These are phyloP conservation scores for Anthonomus grandis DNA, from an alignment of 1,140 invertebrate genomes.

Conservation along the genomic window DNA sequence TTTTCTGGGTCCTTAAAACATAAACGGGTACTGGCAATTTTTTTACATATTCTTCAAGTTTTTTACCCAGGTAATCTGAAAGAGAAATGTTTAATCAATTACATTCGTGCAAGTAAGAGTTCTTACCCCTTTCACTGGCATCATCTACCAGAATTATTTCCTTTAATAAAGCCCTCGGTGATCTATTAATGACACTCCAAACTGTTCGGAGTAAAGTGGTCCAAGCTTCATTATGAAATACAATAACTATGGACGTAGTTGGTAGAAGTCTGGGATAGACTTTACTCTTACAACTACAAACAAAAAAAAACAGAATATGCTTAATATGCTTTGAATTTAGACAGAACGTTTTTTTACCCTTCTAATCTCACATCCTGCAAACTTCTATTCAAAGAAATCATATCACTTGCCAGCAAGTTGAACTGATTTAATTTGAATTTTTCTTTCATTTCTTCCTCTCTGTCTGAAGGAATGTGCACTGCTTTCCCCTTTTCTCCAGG, in stretches of 20 bases:
- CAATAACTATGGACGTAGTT: slow-evolving; percentile 90
- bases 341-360: slow-evolving; percentile 59
- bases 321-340: neutral
- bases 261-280: slow-evolving; percentile 74
- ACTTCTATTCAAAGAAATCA: slow-evolving; percentile 94
- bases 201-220: slow-evolving; percentile 91
- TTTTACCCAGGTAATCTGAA: slow-evolving; percentile 81
- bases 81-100: slow-evolving; percentile 25
- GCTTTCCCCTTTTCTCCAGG: slow-evolving; percentile 88
- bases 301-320: slow-evolving; percentile 32
- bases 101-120: too few relatives aligned
- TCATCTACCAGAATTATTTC: slow-evolving; percentile 96
- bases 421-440: slow-evolving; percentile 98
- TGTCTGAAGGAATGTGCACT: slow-evolving; percentile 79
- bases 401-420: slow-evolving; percentile 95
- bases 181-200: slow-evolving; percentile 95
- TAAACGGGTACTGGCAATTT: slow-evolving; percentile 78
- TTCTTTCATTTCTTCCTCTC: slow-evolving; percentile 86
- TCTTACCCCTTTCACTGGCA: slow-evolving; percentile 84
- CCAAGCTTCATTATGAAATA: slow-evolving; percentile 98
- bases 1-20: slow-evolving; percentile 81
- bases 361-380: slow-evolving; percentile 91
- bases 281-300: slow-evolving; percentile 76
- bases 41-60: slow-evolving; percentile 87
- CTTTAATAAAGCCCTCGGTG: slow-evolving; percentile 78